These are phyloP conservation scores for Sminthurinus signatus DNA, from an alignment of 1,140 invertebrate species.

Conservation along the genomic window DNA sequence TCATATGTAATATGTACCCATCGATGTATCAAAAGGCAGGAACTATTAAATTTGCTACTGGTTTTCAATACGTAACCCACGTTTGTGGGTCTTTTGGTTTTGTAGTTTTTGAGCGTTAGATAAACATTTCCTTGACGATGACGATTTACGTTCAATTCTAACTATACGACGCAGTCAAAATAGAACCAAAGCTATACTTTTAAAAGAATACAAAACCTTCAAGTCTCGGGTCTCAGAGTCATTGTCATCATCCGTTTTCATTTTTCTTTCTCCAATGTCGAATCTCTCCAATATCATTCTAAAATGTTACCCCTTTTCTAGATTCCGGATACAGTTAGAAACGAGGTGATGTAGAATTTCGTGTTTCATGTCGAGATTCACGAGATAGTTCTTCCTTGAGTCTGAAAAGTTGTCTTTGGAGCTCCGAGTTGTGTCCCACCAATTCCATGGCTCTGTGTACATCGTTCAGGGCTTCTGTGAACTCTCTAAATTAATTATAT, in stretches of 20 bases:
- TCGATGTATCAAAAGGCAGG: too few species aligned
- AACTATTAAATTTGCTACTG: too few species aligned
- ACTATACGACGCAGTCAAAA: too few species aligned
- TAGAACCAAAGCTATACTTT: too few species aligned
- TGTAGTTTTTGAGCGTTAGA: too few species aligned
- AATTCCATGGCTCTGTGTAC: constrained; percentile 50
- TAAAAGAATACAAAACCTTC: too few species aligned
- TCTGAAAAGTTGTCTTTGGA: constrained; percentile 48
- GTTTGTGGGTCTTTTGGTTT: too few species aligned
- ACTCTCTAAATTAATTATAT: constrained; percentile 44
- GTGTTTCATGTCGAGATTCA: constrained; percentile 14
- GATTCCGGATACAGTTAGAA: not conserved
- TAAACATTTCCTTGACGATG: too few species aligned
- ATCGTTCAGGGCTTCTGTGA: constrained; percentile 48
- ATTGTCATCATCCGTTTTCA: not conserved
- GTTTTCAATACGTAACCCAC: too few species aligned
- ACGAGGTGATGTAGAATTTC: constrained; percentile 3
- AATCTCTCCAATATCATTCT: not conserved
- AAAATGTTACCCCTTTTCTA: not conserved
- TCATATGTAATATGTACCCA: too few species aligned
- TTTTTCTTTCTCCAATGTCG: not conserved
- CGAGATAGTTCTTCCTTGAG: constrained; percentile 48
- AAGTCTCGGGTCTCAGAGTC: too few species aligned
- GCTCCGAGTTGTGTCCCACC: constrained; percentile 49
- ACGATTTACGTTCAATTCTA: too few species aligned